These are phyloP conservation scores for Neomicropteryx cornuta DNA, from an alignment of 1,140 invertebrate genomes.

Conservation along the genomic window DNA sequence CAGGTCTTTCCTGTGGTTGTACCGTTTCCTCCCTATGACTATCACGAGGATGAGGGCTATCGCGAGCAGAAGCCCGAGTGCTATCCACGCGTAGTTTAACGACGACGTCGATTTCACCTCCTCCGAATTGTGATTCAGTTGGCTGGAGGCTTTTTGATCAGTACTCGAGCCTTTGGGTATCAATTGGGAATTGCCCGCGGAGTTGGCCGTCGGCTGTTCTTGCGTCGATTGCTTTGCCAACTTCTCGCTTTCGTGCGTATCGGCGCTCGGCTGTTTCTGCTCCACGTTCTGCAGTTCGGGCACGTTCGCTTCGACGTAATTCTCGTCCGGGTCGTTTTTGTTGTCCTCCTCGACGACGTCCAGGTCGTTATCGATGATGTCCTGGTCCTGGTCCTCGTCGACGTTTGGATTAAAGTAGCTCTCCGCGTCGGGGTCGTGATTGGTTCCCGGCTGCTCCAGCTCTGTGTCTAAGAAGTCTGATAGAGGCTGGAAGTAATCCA, in stretches of 20 bases:
- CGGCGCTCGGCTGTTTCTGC: constrained; percentile 6
- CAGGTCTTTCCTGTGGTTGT: constrained; percentile 16
- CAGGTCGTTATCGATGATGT: constrained; percentile 9
- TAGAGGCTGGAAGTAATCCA: constrained; percentile 26
- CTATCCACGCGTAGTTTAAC: constrained; percentile 13
- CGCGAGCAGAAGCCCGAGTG: constrained; percentile 9
- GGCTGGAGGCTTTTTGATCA: no score
- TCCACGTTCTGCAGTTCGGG: constrained; percentile 7
- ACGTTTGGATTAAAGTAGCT: neutral
- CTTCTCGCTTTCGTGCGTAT: neutral
- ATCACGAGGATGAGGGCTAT: constrained; percentile 11
- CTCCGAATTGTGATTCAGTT: no score
- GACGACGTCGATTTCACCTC: constrained; percentile 1
- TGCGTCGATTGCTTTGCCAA: neutral
- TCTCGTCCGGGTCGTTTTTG: no score
- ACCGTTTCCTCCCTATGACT: constrained; percentile 13
- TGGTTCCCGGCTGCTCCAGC: constrained; percentile 15
- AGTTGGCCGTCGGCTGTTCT: constrained; percentile 6
- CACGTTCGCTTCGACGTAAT: constrained; percentile 5
- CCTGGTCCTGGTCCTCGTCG: constrained; percentile 2
- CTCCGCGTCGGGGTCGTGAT: neutral
- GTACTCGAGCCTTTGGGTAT: constrained; percentile 9
- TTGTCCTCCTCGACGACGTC: no score
- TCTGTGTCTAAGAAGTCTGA: constrained; percentile 23
- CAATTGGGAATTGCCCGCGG: constrained; percentile 11